Conservation (phyloP, 2,797 vertebrate genomes). For the Sternotherus odoratus region DNA sequence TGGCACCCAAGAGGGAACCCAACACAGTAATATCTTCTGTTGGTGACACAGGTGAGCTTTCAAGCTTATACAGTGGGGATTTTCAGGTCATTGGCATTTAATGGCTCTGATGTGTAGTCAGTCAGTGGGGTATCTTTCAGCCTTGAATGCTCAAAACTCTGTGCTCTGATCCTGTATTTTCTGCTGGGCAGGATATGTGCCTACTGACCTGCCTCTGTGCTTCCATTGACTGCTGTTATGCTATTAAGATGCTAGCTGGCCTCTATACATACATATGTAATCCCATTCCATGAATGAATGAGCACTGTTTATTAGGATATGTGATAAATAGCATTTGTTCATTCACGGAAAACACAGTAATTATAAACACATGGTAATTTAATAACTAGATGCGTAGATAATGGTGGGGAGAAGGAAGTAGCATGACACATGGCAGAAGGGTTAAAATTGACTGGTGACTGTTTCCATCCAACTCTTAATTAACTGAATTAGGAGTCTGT, state of each 20-base stretch:
- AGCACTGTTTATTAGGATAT: background rate
- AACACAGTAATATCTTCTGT: background rate
- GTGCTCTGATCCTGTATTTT: background rate
- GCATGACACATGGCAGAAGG: background rate
- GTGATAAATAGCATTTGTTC: constrained; percentile 60
- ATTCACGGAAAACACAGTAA: constrained; percentile 57
- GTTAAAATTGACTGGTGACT: constrained; percentile 57
- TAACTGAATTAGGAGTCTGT: constrained; percentile 62
- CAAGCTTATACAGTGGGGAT: background rate
- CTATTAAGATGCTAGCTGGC: constrained; percentile 50
- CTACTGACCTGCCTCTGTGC: background rate
- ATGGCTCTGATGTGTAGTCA: background rate
- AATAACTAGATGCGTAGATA: constrained; percentile 55
- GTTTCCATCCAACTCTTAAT: constrained; percentile 7
- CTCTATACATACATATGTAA: accelerated
- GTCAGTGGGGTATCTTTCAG: background rate
- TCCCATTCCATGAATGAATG: accelerated
- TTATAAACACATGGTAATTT: constrained; percentile 25
- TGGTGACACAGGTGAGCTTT: background rate
- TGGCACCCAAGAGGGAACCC: no score
- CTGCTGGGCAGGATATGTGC: constrained; percentile 28
- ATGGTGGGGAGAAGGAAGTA: constrained; percentile 38
- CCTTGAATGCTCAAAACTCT: constrained; percentile 33
- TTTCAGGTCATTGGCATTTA: background rate
- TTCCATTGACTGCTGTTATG: constrained; percentile 26